Evolutionary conservation across 2,888 invertebrate species (phyloP).

Genomic region (Drosophila rubida): DNA sequence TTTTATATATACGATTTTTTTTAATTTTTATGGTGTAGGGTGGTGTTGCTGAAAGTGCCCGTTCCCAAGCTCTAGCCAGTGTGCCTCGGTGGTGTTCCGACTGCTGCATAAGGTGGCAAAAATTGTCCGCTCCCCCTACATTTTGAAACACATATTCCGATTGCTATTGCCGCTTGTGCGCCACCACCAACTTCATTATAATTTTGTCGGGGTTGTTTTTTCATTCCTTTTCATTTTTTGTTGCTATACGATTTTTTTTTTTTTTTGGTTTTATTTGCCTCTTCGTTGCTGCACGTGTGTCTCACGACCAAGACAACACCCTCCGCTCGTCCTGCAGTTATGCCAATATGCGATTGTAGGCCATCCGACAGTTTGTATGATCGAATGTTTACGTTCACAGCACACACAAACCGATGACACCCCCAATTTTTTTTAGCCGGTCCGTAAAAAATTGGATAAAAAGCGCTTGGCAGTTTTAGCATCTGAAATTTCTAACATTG

Average conservation of each 20-base stretch:
- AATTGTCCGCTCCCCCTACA: conserved; percentile 52
- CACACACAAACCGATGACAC: conserved; percentile 59
- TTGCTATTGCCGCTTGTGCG: conserved; percentile 40
- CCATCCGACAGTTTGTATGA: conserved; percentile 17
- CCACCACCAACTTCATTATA: conserved; percentile 79
- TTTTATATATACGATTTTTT: conserved; percentile 65
- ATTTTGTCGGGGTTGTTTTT: conserved; percentile 79
- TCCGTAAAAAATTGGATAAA: conserved; percentile 76
- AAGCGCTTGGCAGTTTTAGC: conserved; percentile 75
- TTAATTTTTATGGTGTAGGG: conserved; percentile 65
- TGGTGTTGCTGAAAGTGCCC: conserved; percentile 46
- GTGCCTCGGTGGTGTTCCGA: conserved; percentile 53
- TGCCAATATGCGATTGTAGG: conserved; percentile 14
- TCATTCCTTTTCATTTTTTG: conserved; percentile 56
- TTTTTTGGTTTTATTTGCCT: conserved; percentile 17
- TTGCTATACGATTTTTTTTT: conserved; percentile 37
- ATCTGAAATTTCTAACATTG: conserved; percentile 76
- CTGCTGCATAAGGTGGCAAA: conserved; percentile 70
- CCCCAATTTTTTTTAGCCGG: conserved; percentile 64
- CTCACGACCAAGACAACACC: conserved; percentile 36
- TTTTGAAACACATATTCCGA: conserved; percentile 59
- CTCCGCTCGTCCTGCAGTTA: conserved; percentile 25
- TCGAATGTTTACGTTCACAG: conserved; percentile 1
- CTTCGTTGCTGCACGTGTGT: neutral
- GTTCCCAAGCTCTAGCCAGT: conserved; percentile 8